These are phyloP conservation scores for Terebella lapidaria DNA, from an alignment of 2,888 invertebrate genomes.

Conservation along the genomic window DNA sequence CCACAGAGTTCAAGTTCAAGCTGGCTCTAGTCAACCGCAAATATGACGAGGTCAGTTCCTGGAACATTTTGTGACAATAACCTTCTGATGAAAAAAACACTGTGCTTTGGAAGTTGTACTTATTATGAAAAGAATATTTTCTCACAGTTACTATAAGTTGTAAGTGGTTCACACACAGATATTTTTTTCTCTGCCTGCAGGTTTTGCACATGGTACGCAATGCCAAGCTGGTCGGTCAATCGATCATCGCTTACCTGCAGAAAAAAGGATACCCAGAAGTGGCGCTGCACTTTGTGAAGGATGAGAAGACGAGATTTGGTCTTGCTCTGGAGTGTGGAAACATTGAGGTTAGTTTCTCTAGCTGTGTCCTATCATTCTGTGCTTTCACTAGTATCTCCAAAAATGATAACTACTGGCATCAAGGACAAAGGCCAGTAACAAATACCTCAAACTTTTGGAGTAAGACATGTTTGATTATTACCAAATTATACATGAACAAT, in stretches of 20 bases:
- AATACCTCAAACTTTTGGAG: too few species aligned
- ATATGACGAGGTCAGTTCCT: constrained; percentile 50
- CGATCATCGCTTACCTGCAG: constrained; percentile 96
- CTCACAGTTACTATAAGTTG: too few species aligned
- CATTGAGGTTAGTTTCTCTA: constrained; percentile 74
- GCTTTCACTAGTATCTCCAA: too few species aligned
- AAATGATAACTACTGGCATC: too few species aligned
- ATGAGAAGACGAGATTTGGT: constrained; percentile 92
- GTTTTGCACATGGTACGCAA: constrained; percentile 85
- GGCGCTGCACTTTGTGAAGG: constrained; percentile 97
- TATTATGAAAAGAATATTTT: too few species aligned
- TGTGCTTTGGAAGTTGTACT: too few species aligned
- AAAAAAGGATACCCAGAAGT: constrained; percentile 99
- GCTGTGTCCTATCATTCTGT: too few species aligned
- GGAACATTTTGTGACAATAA: too few species aligned
- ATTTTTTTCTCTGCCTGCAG: constrained; percentile 30
- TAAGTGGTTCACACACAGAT: too few species aligned
- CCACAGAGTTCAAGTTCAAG: constrained; percentile 97
- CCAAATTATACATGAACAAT: neutral
- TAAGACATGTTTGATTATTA: too few species aligned
- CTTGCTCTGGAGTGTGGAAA: constrained; percentile 96
- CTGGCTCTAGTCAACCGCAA: constrained; percentile 85
- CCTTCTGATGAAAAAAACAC: too few species aligned
- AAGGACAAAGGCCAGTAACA: too few species aligned
- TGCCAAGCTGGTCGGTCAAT: constrained; percentile 94